Evolutionary conservation across 2,113 vertebrate genomes (phyloP), one percentile per base, ranked within the genome.

Genomic region (Camelus bactrianus): DNA sequence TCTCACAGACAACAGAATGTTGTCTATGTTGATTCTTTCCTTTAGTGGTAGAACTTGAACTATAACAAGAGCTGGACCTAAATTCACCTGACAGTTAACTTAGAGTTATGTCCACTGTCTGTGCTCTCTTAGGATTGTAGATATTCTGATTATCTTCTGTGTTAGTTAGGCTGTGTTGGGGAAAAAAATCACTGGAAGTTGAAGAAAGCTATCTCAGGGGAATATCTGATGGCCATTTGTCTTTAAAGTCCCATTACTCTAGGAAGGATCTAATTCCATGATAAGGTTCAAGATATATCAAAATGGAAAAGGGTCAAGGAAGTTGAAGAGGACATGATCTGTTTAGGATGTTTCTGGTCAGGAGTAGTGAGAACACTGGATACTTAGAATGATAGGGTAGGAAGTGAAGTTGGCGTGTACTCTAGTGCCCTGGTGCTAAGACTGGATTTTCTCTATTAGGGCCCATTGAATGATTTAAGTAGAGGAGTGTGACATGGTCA

Each of bases 1-100:
- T 38, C 52, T 96, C 17, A 13, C 35, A 69, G 54, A 90, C 24
- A 69, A 17, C 10, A 62, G 15, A 48, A 4, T 67, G 60, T 32
- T 77, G 20, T 79, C 76, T 56, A 52, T 56, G 38, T 38, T 76
- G 26, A 0, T 19, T 82, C 65, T 88, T 79, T 79, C 35, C 42
- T 72, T 88, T 65, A 79, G 60, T 76, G n/a, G 54, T 35, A 93
- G 82, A 95, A 72, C 56, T 77, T 73, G 52, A 92, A 60, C 19
- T 65, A 84, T 28, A 90, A 46, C 7, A 69, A 82, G 46, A 92
- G 54, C 1, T 81, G 24, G 14, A 65, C 58, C 22, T 35, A 38
- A 52, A 46, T n/a, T 32, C 12, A 75, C 87, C 28, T 87, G 88
- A 75, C 26, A 12, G 30, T 64, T 54, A 73, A 73, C 46, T 46